A percentile compares a stretch with the other conserved stretches of the same genome.
These are phyloP conservation scores for Bovichtus diacanthus DNA, from an alignment of 2,797 vertebrate genomes.

Conservation along the genomic window DNA sequence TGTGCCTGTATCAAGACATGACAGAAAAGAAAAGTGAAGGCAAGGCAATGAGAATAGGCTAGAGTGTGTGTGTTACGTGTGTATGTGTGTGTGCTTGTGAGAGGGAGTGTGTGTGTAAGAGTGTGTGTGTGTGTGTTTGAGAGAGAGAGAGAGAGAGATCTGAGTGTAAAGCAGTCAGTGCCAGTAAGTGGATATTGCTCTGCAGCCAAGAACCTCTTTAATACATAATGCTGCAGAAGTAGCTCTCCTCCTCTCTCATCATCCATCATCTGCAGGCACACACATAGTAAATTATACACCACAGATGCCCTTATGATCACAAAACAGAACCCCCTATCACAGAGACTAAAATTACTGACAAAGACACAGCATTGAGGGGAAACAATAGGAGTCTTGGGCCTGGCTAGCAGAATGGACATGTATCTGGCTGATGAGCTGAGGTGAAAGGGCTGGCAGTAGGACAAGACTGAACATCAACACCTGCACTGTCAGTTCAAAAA, in stretches of 20 bases:
- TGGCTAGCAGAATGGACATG: background rate
- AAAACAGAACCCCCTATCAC: constrained; percentile 38
- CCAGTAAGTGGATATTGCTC: constrained; percentile 49
- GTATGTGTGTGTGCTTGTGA: too few species aligned
- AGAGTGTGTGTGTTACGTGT: background rate
- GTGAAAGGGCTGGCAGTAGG: constrained; percentile 9
- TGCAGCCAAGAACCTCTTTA: constrained; percentile 61
- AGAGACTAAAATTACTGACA: constrained; percentile 56
- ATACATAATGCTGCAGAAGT: constrained; percentile 65
- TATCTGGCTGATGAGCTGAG: constrained; percentile 2
- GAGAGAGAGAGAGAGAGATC: background rate
- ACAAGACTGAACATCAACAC: constrained; percentile 25
- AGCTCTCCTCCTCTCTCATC: constrained; percentile 47
- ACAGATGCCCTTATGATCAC: constrained; percentile 64
- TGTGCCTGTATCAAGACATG: background rate
- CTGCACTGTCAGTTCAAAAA: background rate
- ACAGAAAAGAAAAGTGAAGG: background rate
- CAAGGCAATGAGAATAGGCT: background rate
- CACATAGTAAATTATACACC: constrained; percentile 32
- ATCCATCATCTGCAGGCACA: constrained; percentile 62
- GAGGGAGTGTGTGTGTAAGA: background rate
- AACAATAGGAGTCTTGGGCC: background rate
- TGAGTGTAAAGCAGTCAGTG: constrained; percentile 20
- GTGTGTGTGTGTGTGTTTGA: background rate
- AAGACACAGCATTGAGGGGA: background rate